Evolutionary conservation across 2,888 invertebrate species (phyloP), one percentile per base, ranked within the genome.

Genomic region (Eupithecia tripunctaria): DNA sequence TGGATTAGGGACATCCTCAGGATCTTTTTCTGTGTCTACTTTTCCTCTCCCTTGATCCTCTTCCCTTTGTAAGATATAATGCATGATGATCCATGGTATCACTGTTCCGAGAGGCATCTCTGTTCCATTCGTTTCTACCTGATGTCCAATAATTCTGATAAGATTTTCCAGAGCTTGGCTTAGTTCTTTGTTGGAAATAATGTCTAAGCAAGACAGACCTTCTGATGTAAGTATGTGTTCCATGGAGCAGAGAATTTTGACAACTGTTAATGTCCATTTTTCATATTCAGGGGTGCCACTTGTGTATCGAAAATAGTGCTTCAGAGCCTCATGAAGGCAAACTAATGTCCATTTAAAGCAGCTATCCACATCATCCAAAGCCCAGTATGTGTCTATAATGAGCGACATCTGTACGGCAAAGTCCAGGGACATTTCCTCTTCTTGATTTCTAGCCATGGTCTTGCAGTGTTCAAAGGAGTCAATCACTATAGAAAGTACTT

Each of bases 11-110:
- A 97, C 90, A 72, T 96, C 96, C 77, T 96, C 96, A 80, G 85
- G 91, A 60, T 93, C 91, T 78, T 89, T 87, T 27, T 93, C 91
- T 78, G 89, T 87, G 27, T 91, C 90, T 66, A 89, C 84, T 78
- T 94, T 95, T 0, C 95, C 95, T 76, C 96, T 95, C 60, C 95
- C 96, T 79, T 95, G 95, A 81, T 97, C 96, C 84, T 97, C 97
- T 80, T 97, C 96, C 82, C 96, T 95, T 84, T 97, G 95, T 67
- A 98, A 92, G 78, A 98, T 95, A 81, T 96, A 96, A 91, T 98
- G 97, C 80, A 98, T 93, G 72, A 98, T 92, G 73, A 98, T 96
- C 98, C 98, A 98, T 7, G 98, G 97, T 6, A 96, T 89, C 18
- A 97, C 95, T 18, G 96, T 96, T 74, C 96, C 96, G 70, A 98